Conservation (phyloP, 2,797 vertebrate genomes). For the Antrozous pallidus region DNA sequence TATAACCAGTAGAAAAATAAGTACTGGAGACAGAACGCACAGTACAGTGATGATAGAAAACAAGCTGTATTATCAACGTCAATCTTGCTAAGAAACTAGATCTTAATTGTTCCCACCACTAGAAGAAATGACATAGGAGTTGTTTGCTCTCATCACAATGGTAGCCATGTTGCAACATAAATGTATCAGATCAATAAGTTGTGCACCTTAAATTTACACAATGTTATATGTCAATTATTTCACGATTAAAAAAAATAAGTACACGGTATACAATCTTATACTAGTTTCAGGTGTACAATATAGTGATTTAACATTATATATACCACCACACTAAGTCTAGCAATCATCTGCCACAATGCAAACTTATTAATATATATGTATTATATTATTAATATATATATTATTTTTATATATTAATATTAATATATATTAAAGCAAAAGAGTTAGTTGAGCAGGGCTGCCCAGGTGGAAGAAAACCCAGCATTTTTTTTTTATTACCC, state of each 20-base stretch:
- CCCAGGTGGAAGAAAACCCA: no score
- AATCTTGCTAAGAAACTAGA: neutral
- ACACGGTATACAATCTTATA: neutral
- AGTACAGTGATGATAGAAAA: neutral
- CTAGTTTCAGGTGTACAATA: neutral
- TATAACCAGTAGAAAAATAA: neutral
- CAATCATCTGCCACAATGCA: neutral
- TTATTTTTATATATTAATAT: no score
- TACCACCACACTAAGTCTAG: neutral
- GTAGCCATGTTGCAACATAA: neutral
- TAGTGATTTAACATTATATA: neutral
- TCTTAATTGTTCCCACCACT: neutral
- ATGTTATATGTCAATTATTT: neutral
- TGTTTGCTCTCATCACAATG: neutral
- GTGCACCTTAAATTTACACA: neutral
- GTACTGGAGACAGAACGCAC: neutral
- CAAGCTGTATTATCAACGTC: neutral
- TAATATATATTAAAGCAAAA: no score
- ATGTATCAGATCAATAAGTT: neutral
- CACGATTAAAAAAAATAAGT: neutral
- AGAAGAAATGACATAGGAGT: neutral
- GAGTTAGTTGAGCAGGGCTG: neutral
- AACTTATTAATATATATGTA: neutral
- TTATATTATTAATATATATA: no score
- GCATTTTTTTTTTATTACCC: neutral